Base-by-base conservation (phyloP, 2,888 invertebrate species). In the Aleiodes alternator region DNA sequence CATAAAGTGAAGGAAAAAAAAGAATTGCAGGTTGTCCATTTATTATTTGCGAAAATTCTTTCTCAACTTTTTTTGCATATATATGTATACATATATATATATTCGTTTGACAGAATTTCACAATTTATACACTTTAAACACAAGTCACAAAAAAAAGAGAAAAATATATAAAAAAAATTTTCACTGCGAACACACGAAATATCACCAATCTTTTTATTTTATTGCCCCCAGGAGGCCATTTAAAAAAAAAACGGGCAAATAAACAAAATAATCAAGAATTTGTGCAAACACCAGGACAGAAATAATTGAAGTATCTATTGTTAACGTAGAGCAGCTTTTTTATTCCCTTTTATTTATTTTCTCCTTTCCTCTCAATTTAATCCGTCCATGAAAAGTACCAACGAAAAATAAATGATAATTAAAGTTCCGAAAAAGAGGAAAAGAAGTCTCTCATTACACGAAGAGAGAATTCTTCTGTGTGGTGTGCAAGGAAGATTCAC, bases 41-140 rank as follows among this genome's bases (percentile, higher is more conserved):
- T 9, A 34, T 43, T 16, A 31, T 51, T 61, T 38, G 16, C 14
- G 38, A 38, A 48, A 56, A 53, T 34, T 53, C 43, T 69, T 53
- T 23, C n/a, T 11, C 51, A 31, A 5, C 50, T 73, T 64, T 43
- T 73, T 64, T 43, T 23, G 23, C 23, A 53, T 53, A 53, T 53
- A 3, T 34, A 34, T 34, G 4, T 34, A 34, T 34, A 34, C 3
- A 34, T 34, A 6, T 34, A 34, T 34, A 34, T 34, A 34, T 34
- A 53, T 53, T n/a, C 14, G 14, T 53, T 29, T 31, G 57, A 34
- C 31, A 70, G 16, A 57, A 57, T 31, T 31, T 57, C 57, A 57
- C 57, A 29, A 43, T 43, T 43, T 68, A n/a, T 48, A 73, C 66
- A n/a, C 68, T 66, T 56, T 72, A 23, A 53, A 34, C 31, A 64